phyloP scores from a whole-genome alignment of 92 coral and sea anemone species.

The Paragorgia papillata region DNA sequence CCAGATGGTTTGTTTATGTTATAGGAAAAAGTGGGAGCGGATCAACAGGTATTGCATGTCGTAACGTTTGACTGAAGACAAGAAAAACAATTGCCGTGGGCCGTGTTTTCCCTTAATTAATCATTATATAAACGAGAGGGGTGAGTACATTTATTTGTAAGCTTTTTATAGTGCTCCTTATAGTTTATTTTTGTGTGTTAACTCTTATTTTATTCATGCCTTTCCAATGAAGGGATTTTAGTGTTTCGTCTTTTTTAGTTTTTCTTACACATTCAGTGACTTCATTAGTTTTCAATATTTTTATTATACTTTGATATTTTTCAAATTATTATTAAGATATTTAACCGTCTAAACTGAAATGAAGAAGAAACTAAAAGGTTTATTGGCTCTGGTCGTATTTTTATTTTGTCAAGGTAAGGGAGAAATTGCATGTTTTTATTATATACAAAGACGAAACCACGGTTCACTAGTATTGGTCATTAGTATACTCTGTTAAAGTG shows the following conservation, averaged over 20 bases:
- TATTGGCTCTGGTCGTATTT: background rate
- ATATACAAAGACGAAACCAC: too few relatives aligned
- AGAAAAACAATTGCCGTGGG: background rate
- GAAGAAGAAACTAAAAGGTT: background rate
- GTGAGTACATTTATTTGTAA: background rate
- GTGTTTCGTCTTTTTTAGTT: background rate
- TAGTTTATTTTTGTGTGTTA: background rate
- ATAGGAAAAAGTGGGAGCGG: background rate
- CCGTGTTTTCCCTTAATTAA: background rate
- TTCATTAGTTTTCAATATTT: too few relatives aligned
- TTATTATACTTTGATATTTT: background rate
- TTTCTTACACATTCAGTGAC: too few relatives aligned
- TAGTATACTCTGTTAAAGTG: too few relatives aligned
- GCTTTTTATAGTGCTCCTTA: background rate
- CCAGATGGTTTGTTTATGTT: background rate
- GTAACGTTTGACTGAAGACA: slow-evolving; percentile 1
- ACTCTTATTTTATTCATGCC: background rate
- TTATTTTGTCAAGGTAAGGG: background rate
- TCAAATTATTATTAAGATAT: background rate
- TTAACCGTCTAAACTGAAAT: background rate
- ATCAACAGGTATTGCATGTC: background rate
- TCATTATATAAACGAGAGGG: background rate
- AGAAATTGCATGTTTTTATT: background rate
- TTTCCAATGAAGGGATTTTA: background rate
- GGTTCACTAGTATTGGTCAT: too few relatives aligned